Conservation (phyloP, 2,113 vertebrate species). For the Marcusenius ussheri region DNA sequence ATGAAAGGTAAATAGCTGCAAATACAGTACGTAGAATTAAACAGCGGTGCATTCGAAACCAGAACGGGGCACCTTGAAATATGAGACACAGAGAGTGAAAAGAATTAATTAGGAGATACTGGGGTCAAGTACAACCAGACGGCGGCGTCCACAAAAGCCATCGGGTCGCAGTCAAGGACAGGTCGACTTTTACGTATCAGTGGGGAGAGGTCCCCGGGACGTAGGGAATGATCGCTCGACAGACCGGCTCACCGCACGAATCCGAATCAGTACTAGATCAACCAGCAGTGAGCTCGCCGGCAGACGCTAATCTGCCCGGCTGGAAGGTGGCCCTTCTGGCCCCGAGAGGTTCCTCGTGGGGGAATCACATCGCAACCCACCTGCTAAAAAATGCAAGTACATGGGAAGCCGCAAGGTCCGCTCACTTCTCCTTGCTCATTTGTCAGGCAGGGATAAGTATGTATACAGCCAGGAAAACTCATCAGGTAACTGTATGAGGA, state of each 20-base stretch:
- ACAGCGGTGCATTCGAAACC: neutral
- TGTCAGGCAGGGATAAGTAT: neutral
- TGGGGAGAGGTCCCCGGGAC: neutral
- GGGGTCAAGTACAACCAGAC: constrained; percentile 11
- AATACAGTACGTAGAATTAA: neutral
- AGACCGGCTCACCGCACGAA: constrained; percentile 3
- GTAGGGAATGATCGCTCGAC: neutral
- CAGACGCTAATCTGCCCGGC: neutral
- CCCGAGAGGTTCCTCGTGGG: neutral
- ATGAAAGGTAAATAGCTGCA: neutral
- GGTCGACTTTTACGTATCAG: neutral
- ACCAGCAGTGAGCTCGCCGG: neutral
- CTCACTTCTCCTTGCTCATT: neutral
- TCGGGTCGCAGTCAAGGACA: constrained; percentile 11
- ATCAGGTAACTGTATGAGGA: neutral
- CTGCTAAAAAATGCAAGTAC: neutral
- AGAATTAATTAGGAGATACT: constrained; percentile 13
- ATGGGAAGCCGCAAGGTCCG: neutral
- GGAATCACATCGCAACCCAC: neutral
- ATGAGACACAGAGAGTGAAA: neutral
- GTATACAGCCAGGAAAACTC: neutral
- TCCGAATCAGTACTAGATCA: constrained; percentile 9
- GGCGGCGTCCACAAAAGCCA: neutral
- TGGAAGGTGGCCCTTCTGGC: neutral
- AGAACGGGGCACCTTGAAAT: constrained; percentile 1